Evolutionary conservation across 2,113 vertebrate genomes (phyloP), one percentile per base, ranked within the genome.

Genomic region (Notarius lentiginosus): DNA sequence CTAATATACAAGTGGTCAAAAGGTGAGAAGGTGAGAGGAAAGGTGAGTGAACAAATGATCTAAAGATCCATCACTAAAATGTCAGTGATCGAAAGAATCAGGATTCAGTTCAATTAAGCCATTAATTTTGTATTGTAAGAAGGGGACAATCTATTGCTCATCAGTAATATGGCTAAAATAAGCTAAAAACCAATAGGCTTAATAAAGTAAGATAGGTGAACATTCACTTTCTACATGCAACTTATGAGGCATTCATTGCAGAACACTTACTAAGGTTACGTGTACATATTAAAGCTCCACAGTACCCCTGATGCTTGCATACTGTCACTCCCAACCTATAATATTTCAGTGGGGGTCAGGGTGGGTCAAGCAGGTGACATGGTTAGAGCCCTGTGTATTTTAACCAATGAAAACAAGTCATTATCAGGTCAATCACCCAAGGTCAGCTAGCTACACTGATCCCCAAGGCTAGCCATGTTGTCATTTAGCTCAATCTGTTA

Each of bases 341-440:
- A 91, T 84, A 87, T 85, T 89, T 91, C 88, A 86, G 14, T 24
- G 20, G 53, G 72, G 84, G 83, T 89, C 90, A 91, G 65, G 58
- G 17, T 12, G 34, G 86, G 86, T 85, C 83, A 70, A 82, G 68
- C 49, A 83, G 65, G 81, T 91, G 86, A 87, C 88, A 90, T 77
- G n/a, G 83, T 83, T 90, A 85, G 66, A 49, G 53, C 82, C 65
- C 75, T 87, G 61, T 87, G 76, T 86, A 56, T 87, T 88, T 85
- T 83, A 85, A 51, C 70, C 88, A 85, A 51, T 66, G 72, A 86
- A 90, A 92, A 89, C 86, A 90, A 87, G 85, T 87, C 81, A 87
- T 93, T 90, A 92, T 91, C 75, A 82, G 90, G 88, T 92, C 91
- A 90, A 89, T 80, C 89, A 87, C 73, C 79, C 12, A 80, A 82